phyloP scores from a whole-genome alignment of 2,888 invertebrate species.

The Agyllia agylla region DNA sequence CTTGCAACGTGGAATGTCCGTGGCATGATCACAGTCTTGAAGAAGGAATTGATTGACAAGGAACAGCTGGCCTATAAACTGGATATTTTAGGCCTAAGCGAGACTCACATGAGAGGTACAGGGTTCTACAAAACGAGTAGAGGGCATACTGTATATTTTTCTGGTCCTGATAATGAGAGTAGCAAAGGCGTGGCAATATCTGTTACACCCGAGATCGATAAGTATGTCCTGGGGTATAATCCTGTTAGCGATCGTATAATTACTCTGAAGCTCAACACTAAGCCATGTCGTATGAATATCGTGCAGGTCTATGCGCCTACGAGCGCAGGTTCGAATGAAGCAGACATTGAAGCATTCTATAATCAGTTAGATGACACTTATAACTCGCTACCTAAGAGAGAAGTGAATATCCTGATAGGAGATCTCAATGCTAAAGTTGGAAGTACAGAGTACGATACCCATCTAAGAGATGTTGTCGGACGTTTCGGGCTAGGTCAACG shows the following conservation, averaged over 20 bases:
- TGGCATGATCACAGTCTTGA: neutral
- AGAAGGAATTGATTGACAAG: neutral
- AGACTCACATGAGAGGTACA: constrained; percentile 11
- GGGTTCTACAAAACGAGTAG: neutral
- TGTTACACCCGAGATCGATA: neutral
- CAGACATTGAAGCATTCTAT: neutral
- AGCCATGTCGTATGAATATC: neutral
- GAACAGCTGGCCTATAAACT: neutral
- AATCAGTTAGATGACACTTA: neutral
- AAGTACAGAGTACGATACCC: neutral
- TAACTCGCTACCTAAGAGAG: neutral
- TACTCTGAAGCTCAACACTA: neutral
- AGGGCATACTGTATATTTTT: neutral
- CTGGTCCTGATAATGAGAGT: neutral
- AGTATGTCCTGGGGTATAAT: constrained; percentile 1
- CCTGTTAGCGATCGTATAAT: constrained; percentile 2
- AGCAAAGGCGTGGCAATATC: neutral
- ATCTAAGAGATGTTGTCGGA: neutral
- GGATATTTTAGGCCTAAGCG: neutral
- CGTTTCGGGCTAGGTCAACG: neutral
- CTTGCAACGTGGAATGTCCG: constrained; percentile 11
- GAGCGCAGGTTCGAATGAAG: neutral
- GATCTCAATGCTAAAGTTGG: constrained; percentile 4
- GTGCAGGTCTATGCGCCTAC: constrained; percentile 13
- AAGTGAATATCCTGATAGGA: neutral